Conservation (phyloP, 2,113 vertebrate genomes). For the Edolisoma coerulescens region DNA sequence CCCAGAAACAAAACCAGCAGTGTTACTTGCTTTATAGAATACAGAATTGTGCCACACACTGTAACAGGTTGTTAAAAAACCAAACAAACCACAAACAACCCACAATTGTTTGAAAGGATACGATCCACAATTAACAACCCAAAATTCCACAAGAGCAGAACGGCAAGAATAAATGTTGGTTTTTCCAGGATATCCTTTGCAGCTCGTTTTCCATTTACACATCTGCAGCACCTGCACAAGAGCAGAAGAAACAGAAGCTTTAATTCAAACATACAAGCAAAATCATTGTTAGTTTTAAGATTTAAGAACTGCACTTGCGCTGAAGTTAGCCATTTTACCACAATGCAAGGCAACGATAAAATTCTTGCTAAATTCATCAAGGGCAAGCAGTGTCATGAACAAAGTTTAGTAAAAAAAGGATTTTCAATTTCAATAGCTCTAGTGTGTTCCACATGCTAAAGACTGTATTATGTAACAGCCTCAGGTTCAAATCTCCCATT, state of each 20-base stretch:
- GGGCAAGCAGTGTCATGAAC: not conserved
- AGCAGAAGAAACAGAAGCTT: not conserved
- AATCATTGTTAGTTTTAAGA: not conserved
- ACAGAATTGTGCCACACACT: not conserved
- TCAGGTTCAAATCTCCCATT: not conserved
- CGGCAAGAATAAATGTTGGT: slow-evolving; percentile 84
- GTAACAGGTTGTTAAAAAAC: not conserved
- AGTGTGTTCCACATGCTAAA: not conserved
- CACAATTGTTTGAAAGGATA: slow-evolving; percentile 77
- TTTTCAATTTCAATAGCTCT: not conserved
- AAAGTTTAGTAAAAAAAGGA: not conserved
- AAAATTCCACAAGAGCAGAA: slow-evolving; percentile 91
- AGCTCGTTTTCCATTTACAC: slow-evolving; percentile 74
- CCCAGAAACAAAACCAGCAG: not conserved
- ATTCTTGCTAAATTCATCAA: not conserved
- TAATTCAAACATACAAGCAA: not conserved
- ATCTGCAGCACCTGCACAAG: slow-evolving; percentile 83
- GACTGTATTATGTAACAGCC: not conserved
- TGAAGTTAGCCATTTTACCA: not conserved
- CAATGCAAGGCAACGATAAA: not conserved
- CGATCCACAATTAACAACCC: slow-evolving; percentile 93
- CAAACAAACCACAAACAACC: not conserved
- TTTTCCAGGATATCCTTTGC: slow-evolving; percentile 77
- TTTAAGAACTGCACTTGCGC: not conserved
- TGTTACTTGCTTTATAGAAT: not conserved